Conservation (phyloP, 2,888 invertebrate species). For the Melinaea marsaeus region DNA sequence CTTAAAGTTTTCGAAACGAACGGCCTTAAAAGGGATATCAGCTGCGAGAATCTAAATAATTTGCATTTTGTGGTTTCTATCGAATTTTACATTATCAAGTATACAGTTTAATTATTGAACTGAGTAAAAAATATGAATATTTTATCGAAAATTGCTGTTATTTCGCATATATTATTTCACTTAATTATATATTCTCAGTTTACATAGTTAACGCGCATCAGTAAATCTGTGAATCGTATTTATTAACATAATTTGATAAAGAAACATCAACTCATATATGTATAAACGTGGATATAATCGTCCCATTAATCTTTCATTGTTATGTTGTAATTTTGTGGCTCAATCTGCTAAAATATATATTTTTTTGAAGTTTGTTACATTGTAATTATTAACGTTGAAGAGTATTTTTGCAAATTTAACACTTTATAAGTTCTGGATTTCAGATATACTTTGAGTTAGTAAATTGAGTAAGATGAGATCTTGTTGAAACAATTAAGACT, state of each 20-base stretch:
- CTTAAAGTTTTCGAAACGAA: conserved; percentile 34
- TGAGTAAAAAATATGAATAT: neutral
- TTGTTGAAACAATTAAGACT: neutral
- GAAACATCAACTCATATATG: neutral
- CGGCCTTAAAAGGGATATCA: conserved; percentile 27
- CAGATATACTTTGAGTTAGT: too few species aligned
- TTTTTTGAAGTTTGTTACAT: conserved; percentile 2
- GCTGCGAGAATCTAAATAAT: conserved; percentile 55
- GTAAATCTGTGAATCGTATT: neutral
- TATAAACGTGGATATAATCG: neutral
- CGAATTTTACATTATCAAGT: conserved; percentile 13
- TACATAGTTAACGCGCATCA: neutral
- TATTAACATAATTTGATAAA: neutral
- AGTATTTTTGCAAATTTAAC: neutral
- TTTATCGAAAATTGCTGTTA: neutral
- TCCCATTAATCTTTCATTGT: conserved; percentile 7
- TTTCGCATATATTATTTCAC: too few species aligned
- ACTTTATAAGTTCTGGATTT: too few species aligned
- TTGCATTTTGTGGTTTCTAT: conserved; percentile 44
- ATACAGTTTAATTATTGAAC: conserved; percentile 10
- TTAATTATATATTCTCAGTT: neutral
- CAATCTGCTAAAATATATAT: neutral
- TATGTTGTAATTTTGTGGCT: neutral
- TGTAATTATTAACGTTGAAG: neutral
- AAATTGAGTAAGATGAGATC: neutral